Evolutionary conservation across 2,888 invertebrate species (phyloP).

Genomic region (Steromphala cineraria): DNA sequence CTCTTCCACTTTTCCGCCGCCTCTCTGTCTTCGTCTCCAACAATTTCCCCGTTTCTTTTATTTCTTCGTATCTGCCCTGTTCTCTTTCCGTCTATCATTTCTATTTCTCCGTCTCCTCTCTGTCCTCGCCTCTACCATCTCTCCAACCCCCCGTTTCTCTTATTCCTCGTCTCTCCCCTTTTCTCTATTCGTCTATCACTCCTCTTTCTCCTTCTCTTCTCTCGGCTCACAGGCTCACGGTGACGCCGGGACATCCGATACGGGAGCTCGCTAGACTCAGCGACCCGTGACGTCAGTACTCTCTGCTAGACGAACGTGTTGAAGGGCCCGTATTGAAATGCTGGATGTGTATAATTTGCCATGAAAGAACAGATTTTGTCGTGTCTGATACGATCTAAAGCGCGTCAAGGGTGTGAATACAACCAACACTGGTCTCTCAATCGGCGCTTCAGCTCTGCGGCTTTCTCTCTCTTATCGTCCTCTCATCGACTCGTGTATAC

Average conservation of each 20-base stretch:
- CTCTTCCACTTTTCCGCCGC: too few relatives aligned
- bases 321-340: background rate
- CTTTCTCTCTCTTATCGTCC: background rate
- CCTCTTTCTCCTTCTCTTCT: background rate
- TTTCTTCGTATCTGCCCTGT: too few relatives aligned
- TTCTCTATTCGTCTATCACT: too few relatives aligned
- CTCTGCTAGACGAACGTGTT: background rate
- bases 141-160: too few relatives aligned
- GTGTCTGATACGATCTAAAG: conserved; percentile 19
- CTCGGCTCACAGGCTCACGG: background rate
- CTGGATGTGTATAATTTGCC: conserved; percentile 19
- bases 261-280: background rate
- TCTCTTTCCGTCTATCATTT: too few relatives aligned
- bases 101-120: too few relatives aligned
- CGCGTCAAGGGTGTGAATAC: conserved; percentile 14
- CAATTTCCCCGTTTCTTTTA: too few relatives aligned
- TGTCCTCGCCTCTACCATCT: too few relatives aligned
- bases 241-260: background rate
- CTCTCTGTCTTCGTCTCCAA: too few relatives aligned
- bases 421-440: background rate
- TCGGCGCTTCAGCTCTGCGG: background rate
- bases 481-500: conserved; percentile 2
- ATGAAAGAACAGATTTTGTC: conserved; percentile 24
- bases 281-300: background rate
- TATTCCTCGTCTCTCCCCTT: too few relatives aligned